Conservation (phyloP, 2,113 vertebrate species). For the Danionella cerebrum region DNA sequence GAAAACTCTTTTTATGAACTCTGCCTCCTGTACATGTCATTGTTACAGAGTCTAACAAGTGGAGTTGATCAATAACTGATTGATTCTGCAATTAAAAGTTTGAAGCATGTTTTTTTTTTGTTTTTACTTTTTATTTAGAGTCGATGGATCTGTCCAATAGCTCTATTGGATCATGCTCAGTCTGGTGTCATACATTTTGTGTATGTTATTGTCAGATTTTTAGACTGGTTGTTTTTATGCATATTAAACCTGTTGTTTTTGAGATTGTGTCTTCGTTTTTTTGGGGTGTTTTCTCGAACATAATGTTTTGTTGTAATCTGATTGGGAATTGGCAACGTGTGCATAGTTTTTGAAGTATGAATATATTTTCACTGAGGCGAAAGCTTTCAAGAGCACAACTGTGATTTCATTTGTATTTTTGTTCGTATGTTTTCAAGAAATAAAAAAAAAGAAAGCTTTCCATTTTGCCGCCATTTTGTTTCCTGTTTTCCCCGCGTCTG, state of each 20-base stretch:
- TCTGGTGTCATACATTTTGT: not conserved
- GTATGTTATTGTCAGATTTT: not conserved
- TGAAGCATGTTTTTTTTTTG: not conserved
- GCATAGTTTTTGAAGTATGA: too few relatives aligned
- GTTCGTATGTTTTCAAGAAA: not conserved
- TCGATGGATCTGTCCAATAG: not conserved
- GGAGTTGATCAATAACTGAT: too few relatives aligned
- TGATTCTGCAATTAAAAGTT: too few relatives aligned
- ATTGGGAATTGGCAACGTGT: too few relatives aligned
- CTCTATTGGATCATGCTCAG: not conserved
- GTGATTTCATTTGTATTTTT: too few relatives aligned
- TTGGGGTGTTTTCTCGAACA: not conserved
- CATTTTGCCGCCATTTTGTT: not conserved
- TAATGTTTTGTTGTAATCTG: too few relatives aligned
- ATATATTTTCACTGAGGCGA: too few relatives aligned
- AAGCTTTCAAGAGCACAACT: too few relatives aligned
- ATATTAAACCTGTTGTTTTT: constrained; percentile 19
- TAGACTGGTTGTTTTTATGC: not conserved
- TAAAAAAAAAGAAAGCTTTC: too few relatives aligned
- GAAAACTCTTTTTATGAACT: not conserved
- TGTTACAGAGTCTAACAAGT: not conserved
- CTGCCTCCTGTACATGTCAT: constrained; percentile 7
- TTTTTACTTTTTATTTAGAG: not conserved
- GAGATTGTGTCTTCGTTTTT: not conserved
- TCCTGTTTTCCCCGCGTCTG: not conserved